phyloP scores from a whole-genome alignment of 2,113 vertebrate species.

The Zapus hudsonius region DNA sequence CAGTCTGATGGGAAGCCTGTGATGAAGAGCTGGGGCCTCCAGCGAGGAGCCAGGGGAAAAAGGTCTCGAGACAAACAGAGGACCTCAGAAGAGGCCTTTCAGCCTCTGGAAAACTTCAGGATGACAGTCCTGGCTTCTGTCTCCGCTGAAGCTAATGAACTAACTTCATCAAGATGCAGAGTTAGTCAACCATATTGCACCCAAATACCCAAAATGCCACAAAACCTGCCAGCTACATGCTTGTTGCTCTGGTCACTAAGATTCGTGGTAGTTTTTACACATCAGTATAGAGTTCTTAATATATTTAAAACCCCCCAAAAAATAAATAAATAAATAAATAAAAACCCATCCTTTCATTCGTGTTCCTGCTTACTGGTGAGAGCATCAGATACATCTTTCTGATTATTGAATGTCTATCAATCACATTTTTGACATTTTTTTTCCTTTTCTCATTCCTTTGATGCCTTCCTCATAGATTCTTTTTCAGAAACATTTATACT shows the following conservation, averaged over 20 bases:
- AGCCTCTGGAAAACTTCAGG: neutral
- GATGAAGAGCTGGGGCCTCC: neutral
- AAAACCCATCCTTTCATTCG: neutral
- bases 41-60: neutral
- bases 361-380: neutral
- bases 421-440: neutral
- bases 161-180: neutral
- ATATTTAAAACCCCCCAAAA: constrained; percentile 11
- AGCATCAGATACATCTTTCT: neutral
- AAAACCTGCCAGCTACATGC: neutral
- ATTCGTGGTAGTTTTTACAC: neutral
- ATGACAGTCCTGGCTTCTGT: neutral
- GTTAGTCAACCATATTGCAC: neutral
- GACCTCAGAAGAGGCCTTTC: neutral
- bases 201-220: neutral
- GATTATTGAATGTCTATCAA: neutral
- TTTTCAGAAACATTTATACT: no score
- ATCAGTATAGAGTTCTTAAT: neutral
- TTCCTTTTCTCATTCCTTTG: neutral
- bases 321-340: no score
- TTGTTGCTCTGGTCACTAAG: neutral
- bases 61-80: neutral
- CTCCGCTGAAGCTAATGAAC: neutral
- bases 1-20: neutral
- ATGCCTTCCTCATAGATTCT: neutral